Conservation (phyloP, 2,888 invertebrate species). For the Cheilosia soror region DNA sequence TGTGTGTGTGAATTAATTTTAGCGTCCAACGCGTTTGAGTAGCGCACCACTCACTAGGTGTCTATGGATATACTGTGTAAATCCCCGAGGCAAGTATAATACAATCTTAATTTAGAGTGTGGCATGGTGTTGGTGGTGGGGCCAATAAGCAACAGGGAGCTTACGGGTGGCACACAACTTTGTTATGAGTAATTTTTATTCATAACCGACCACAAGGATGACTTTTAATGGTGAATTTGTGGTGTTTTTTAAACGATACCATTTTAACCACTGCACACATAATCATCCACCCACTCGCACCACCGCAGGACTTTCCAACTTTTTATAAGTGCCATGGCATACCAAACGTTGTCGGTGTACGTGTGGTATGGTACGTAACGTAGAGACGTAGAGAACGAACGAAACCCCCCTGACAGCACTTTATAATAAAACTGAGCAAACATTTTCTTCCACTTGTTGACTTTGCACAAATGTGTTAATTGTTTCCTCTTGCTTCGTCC, state of each 20-base stretch:
- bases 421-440: slow-evolving; percentile 72
- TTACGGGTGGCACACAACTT: slow-evolving; percentile 41
- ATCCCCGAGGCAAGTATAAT: slow-evolving; percentile 36
- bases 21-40: slow-evolving; percentile 44
- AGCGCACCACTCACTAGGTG: slow-evolving; percentile 7
- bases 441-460: slow-evolving; percentile 72
- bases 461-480: slow-evolving; percentile 74
- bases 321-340: slow-evolving; percentile 27
- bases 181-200: slow-evolving; percentile 70
- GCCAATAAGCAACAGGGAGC: slow-evolving; percentile 43
- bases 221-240: slow-evolving; percentile 69
- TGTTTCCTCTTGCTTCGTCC: slow-evolving; percentile 64
- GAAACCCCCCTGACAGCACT: slow-evolving; percentile 31
- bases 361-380: background rate
- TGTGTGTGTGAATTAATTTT: slow-evolving; percentile 37
- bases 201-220: slow-evolving; percentile 70
- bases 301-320: slow-evolving; percentile 49
- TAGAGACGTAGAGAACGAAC: background rate
- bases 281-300: slow-evolving; percentile 4
- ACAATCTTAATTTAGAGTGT: slow-evolving; percentile 22
- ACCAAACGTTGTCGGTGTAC: slow-evolving; percentile 3
- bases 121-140: background rate
- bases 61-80: background rate
- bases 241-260: slow-evolving; percentile 61
- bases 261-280: slow-evolving; percentile 54